A percentile compares a stretch with the other conserved stretches of the same genome.
These are phyloP conservation scores for Isotomurus palustris DNA, from an alignment of 2,888 invertebrate species.

Conservation along the genomic window DNA sequence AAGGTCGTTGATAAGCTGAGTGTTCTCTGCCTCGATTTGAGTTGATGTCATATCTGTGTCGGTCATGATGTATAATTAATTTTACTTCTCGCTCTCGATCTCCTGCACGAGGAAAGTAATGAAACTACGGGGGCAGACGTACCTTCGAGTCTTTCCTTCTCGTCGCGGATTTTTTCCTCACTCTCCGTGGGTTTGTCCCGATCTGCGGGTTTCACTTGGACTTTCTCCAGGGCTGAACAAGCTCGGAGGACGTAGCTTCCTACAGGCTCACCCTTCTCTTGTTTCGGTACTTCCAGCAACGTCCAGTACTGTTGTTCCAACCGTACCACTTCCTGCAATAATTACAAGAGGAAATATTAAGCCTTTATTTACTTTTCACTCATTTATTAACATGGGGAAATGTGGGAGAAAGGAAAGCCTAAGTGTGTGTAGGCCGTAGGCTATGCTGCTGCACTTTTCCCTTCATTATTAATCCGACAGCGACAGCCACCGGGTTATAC, in stretches of 20 bases:
- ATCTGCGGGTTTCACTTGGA: slow-evolving; percentile 81
- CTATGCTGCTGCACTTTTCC: no score
- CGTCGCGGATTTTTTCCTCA: slow-evolving; percentile 74
- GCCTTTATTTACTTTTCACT: not conserved
- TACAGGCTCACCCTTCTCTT: slow-evolving; percentile 90
- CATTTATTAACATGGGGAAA: no score
- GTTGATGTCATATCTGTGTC: slow-evolving; percentile 84
- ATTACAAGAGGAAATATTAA: no score
- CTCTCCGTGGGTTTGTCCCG: slow-evolving; percentile 73
- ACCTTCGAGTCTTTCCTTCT: slow-evolving; percentile 83
- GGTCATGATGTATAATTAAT: not conserved
- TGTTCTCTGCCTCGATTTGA: slow-evolving; percentile 88
- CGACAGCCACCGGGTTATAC: no score
- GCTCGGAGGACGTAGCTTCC: slow-evolving; percentile 85
- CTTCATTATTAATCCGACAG: no score
- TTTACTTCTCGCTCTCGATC: not conserved
- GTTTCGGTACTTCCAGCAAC: slow-evolving; percentile 84
- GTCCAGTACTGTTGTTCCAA: slow-evolving; percentile 92
- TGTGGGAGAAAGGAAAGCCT: no score
- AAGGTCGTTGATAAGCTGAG: slow-evolving; percentile 87
- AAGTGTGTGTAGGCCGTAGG: no score
- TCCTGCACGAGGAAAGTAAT: no score
- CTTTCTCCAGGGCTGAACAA: slow-evolving; percentile 86
- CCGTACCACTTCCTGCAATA: slow-evolving; percentile 74
- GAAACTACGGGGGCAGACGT: slow-evolving; percentile 47